Base-by-base conservation (phyloP, 2,888 invertebrate genomes). In the Tetropium fuscum region DNA sequence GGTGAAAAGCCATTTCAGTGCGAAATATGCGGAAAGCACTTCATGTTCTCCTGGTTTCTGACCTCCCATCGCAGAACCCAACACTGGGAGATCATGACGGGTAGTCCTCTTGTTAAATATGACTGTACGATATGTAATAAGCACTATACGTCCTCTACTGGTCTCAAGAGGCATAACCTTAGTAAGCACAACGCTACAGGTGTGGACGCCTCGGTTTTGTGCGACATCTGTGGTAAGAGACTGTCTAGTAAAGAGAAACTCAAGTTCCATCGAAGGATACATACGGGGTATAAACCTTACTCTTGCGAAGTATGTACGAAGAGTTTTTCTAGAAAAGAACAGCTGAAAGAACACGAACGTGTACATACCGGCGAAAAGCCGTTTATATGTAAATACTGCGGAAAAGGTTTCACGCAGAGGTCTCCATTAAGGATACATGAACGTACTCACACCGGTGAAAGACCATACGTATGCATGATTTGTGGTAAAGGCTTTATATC, bases 341-440 rank as follows among this genome's bases (percentile, higher is more conserved):
- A 86, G 76, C 78, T 87, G 64, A 86, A 84, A 45, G 76, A 74
- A 40, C 87, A 87, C 80, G 85, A 86, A 78, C 82, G 87, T 43
- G 86, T 86, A 45, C 87, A 87, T 78, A 85, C 85, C 0, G 87
- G 87, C 0, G 87, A 87, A 80, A 86, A 86, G 77, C 87, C 87
- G 38, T 85, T 86, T 79, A 84, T 85, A 61, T 87, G 87, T 75
- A 82, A 84, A 63, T 83, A 84, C 74, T 87, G 87, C 78, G 85
- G 85, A 11, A 87, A 87, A 78, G 85, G 85, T 5, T 87, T 87
- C 80, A 84, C 84, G 11, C 87, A 87, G 79, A 81, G 86, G 19
- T 85, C 86, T 61, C 87, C 87, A 30, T 83, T 87, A 63, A 85
- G 85, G 69, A 86, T 87, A 66, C 87, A 87, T 76, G 85, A 86